Conservation (phyloP, 2,888 invertebrate species). For the Nipponacmea schrenckii region DNA sequence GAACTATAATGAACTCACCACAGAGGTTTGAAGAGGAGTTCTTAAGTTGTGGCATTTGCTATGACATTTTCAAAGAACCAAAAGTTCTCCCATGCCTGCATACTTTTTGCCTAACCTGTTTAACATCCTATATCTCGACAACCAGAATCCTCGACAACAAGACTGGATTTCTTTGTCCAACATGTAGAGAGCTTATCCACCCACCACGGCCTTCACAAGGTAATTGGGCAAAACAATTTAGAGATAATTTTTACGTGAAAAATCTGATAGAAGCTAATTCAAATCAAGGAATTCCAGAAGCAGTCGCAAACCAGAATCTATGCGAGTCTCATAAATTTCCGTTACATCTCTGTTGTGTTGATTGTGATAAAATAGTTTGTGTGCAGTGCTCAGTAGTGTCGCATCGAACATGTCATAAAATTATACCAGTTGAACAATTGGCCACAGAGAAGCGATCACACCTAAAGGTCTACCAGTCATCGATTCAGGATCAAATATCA, state of each 20-base stretch:
- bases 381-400: too few relatives aligned
- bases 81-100: conserved; percentile 14
- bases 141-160: background rate
- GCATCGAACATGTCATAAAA: too few relatives aligned
- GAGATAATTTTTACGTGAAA: conserved; percentile 10
- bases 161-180: conserved; percentile 12
- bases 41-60: conserved; percentile 12
- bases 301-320: background rate
- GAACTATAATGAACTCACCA: background rate
- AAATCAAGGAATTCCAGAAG: background rate
- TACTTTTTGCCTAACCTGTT: conserved; percentile 8
- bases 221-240: conserved; percentile 8
- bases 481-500: too few relatives aligned
- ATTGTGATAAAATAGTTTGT: too few relatives aligned
- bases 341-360: background rate
- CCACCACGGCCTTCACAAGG: background rate
- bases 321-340: background rate
- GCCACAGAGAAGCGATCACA: background rate
- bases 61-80: conserved; percentile 5
- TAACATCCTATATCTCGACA: conserved; percentile 1
- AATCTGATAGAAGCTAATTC: conserved; percentile 2
- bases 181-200: conserved; percentile 8
- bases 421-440: too few relatives aligned
- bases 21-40: conserved; percentile 1
- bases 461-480: background rate